phyloP scores from a whole-genome alignment of 2,888 invertebrate species.

The Matsumyia berberina region DNA sequence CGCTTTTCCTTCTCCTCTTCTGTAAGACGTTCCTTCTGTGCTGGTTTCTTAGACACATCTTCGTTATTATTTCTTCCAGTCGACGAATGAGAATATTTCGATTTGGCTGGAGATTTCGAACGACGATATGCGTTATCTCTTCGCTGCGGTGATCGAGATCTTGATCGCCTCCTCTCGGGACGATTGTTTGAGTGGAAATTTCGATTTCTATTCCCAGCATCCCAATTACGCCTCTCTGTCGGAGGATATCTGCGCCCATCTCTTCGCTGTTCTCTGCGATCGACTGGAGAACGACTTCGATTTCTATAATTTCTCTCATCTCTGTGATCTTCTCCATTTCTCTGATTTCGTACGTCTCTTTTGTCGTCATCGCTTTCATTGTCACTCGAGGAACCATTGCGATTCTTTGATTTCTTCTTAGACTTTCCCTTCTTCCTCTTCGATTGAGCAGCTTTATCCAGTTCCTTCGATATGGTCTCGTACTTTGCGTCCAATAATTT shows the following conservation, averaged over 20 bases:
- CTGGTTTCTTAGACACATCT: conserved; percentile 70
- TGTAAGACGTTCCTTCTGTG: conserved; percentile 82
- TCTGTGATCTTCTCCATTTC: conserved; percentile 34
- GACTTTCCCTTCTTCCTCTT: conserved; percentile 77
- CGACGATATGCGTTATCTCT: conserved; percentile 2
- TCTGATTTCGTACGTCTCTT: conserved; percentile 17
- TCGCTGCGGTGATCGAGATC: conserved; percentile 33
- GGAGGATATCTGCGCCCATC: conserved; percentile 8
- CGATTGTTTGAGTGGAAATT: conserved; percentile 1
- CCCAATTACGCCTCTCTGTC: conserved; percentile 22
- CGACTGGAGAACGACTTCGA: conserved; percentile 26
- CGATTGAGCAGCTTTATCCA: conserved; percentile 81
- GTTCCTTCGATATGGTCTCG: conserved; percentile 82
- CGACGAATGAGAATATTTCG: conserved; percentile 35
- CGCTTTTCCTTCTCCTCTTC: conserved; percentile 89
- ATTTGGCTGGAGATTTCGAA: conserved; percentile 26
- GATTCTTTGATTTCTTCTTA: conserved; percentile 50
- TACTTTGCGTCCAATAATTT: conserved; percentile 83
- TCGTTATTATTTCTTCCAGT: conserved; percentile 29
- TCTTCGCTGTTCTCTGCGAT: conserved; percentile 9
- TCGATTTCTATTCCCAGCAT: neutral
- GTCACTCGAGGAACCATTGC: conserved; percentile 57
- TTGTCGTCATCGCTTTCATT: conserved; percentile 64
- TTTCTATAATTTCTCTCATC: neutral
- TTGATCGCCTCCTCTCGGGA: conserved; percentile 17